A percentile compares a stretch with the other conserved stretches of the same genome.
Evolutionary conservation across 2,113 vertebrate genomes (phyloP).

Genomic region (Ptilonorhynchus violaceus): DNA sequence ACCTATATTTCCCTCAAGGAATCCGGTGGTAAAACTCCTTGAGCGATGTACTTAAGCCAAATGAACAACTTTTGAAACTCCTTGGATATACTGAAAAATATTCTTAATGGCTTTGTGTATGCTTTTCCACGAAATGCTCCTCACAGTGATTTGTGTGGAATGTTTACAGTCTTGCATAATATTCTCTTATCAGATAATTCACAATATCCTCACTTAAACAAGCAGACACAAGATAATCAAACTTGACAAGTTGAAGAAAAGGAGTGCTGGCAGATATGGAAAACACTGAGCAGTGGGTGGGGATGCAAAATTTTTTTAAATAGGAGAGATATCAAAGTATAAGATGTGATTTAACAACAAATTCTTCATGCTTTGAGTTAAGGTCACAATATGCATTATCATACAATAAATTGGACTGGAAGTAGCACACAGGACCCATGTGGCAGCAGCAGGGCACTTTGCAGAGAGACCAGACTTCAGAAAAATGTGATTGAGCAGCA

Average conservation of each 20-base stretch:
- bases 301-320: not conserved
- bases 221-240: not conserved
- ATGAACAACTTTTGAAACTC: not conserved
- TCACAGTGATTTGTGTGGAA: not conserved
- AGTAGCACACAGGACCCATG: not conserved
- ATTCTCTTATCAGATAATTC: not conserved
- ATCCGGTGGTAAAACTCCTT: not conserved
- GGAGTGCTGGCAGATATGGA: not conserved
- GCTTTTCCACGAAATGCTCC: not conserved
- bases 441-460: not conserved
- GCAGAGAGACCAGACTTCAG: not conserved
- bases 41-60: not conserved
- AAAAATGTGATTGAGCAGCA: not conserved
- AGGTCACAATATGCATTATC: not conserved
- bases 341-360: not conserved
- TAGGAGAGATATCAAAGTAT: not conserved
- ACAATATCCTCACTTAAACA: not conserved
- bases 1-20: not conserved
- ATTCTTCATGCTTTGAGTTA: not conserved
- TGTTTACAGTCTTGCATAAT: not conserved
- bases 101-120: not conserved
- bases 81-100: not conserved
- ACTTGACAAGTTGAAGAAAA: not conserved
- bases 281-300: not conserved
- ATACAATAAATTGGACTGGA: not conserved